Evolutionary conservation across 2,888 invertebrate genomes (phyloP).

Genomic region (Drosophila aldrichi): DNA sequence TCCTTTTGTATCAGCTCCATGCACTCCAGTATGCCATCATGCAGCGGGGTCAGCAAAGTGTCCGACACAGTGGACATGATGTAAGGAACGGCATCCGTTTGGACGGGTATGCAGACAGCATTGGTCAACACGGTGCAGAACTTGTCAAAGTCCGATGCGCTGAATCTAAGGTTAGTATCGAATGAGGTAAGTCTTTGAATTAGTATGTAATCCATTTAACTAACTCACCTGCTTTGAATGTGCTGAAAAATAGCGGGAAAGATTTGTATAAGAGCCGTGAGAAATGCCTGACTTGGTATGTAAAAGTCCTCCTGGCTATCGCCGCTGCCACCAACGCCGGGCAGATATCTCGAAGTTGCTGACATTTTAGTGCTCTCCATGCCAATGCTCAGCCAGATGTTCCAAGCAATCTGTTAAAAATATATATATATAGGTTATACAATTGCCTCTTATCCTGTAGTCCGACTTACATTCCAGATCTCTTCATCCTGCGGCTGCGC

Average conservation of each 20-base stretch:
- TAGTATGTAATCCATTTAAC: not conserved
- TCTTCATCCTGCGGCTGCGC: slow-evolving; percentile 86
- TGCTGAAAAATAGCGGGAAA: slow-evolving; percentile 97
- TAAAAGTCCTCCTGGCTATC: slow-evolving; percentile 88
- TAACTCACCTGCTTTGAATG: slow-evolving; percentile 89
- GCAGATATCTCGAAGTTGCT: slow-evolving; percentile 45
- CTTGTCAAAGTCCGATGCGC: slow-evolving; percentile 90
- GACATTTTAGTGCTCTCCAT: slow-evolving; percentile 89
- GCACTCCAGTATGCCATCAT: slow-evolving; percentile 93
- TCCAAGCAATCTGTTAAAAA: slow-evolving; percentile 88
- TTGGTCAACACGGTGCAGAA: slow-evolving; percentile 92
- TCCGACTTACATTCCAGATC: slow-evolving; percentile 88
- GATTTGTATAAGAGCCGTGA: slow-evolving; percentile 97
- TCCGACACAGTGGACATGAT: slow-evolving; percentile 93
- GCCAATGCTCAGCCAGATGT: slow-evolving; percentile 95
- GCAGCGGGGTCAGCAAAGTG: slow-evolving; percentile 92
- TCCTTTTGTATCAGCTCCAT: slow-evolving; percentile 95
- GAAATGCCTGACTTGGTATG: slow-evolving; percentile 96
- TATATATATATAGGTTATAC: not conserved
- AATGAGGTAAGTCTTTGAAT: not conserved
- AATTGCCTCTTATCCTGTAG: not conserved
- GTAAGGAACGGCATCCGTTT: slow-evolving; percentile 92
- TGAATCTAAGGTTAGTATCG: slow-evolving; percentile 70
- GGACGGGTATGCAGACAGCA: slow-evolving; percentile 92
- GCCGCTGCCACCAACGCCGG: slow-evolving; percentile 48